Percentiles rank a stretch among this genome's conserved stretches.
Evolutionary conservation across 2,797 vertebrate species (phyloP).

Genomic region (Helicolenus hilgendorfi): DNA sequence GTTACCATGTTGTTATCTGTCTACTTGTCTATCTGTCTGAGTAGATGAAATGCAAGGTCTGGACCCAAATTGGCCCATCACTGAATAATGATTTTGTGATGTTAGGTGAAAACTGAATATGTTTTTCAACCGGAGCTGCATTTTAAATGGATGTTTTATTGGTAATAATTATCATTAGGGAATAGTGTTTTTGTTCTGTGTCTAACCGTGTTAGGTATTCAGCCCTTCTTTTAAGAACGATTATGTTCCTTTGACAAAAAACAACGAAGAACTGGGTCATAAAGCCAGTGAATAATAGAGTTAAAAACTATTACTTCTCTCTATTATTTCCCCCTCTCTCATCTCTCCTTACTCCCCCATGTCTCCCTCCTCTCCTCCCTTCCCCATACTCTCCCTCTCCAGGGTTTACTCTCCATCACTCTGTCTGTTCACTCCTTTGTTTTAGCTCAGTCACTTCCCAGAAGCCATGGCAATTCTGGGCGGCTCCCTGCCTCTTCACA

Average conservation of each 20-base stretch:
- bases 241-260: not conserved
- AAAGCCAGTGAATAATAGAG: conserved; percentile 2
- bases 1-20: not conserved
- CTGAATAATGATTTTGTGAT: not conserved
- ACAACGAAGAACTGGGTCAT: not conserved
- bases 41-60: not conserved
- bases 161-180: not conserved
- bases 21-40: not conserved
- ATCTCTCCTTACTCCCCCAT: not conserved
- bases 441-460: conserved; percentile 49
- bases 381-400: not conserved
- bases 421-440: conserved; percentile 48
- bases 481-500: conserved; percentile 32
- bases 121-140: not conserved
- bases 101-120: not conserved
- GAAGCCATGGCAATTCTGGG: conserved; percentile 49
- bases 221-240: not conserved
- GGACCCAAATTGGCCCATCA: not conserved
- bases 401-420: conserved; percentile 48
- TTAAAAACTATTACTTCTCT: not conserved
- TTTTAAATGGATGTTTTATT: not conserved
- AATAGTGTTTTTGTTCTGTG: not conserved
- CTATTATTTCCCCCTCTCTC: not conserved
- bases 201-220: not conserved
- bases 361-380: not conserved